Conservation (phyloP, 2,797 vertebrate species). For the Muraenolepis orangiensis region DNA sequence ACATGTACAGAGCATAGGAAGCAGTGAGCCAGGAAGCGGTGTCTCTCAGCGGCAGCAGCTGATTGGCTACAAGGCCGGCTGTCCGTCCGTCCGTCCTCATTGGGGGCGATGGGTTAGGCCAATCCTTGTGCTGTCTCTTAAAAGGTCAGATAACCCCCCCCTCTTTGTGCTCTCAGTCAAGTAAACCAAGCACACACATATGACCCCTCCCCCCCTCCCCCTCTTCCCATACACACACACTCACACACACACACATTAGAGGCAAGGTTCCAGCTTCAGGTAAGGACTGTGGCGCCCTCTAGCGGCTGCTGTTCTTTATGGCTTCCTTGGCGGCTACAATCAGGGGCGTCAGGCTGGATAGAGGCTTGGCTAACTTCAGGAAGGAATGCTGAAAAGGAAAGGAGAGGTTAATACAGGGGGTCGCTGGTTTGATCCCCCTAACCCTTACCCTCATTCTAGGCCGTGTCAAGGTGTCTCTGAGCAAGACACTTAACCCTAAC, state of each 20-base stretch:
- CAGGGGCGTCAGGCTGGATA: slow-evolving; percentile 87
- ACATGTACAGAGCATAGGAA: slow-evolving; percentile 69
- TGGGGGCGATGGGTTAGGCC: slow-evolving; percentile 53
- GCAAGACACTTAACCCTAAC: too few relatives aligned
- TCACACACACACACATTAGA: slow-evolving; percentile 40
- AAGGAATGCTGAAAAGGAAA: slow-evolving; percentile 80
- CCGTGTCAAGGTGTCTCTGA: too few relatives aligned
- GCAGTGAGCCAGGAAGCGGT: slow-evolving; percentile 48
- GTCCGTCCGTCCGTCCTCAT: slow-evolving; percentile 52
- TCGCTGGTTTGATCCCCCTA: too few relatives aligned
- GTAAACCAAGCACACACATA: slow-evolving; percentile 34
- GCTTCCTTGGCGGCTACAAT: slow-evolving; percentile 90
- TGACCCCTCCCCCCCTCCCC: slow-evolving; percentile 45
- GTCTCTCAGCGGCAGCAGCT: slow-evolving; percentile 65
- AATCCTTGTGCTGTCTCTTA: slow-evolving; percentile 29
- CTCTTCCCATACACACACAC: slow-evolving; percentile 42
- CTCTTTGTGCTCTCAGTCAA: background rate
- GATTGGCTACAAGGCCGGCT: slow-evolving; percentile 61
- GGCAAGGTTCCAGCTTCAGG: slow-evolving; percentile 55
- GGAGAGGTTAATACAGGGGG: too few relatives aligned
- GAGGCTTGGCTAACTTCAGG: slow-evolving; percentile 90
- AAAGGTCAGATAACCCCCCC: background rate
- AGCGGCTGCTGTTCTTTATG: slow-evolving; percentile 94
- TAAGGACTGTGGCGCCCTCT: slow-evolving; percentile 52
- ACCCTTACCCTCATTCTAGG: too few relatives aligned